Evolutionary conservation across 2,888 invertebrate species (phyloP).

Genomic region (Chloroclystis v-ata): DNA sequence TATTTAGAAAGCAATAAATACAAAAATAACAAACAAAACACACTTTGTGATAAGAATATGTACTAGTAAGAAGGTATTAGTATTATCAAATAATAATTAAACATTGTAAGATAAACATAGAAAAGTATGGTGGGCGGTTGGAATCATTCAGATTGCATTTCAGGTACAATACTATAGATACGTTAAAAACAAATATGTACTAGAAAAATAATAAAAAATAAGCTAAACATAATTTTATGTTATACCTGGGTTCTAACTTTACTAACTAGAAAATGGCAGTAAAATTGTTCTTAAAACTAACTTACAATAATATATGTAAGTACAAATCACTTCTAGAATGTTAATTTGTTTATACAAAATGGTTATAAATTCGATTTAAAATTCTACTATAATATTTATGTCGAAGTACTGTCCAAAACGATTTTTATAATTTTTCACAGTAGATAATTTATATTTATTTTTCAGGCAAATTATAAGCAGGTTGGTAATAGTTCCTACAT

Average conservation of each 20-base stretch:
- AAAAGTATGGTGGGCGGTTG: slow-evolving; percentile 7
- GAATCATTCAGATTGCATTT: slow-evolving; percentile 17
- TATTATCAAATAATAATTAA: background rate
- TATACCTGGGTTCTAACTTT: slow-evolving; percentile 11
- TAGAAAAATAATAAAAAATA: slow-evolving; percentile 2
- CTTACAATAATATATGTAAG: slow-evolving; percentile 7
- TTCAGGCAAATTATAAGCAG: no score
- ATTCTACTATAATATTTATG: slow-evolving; percentile 4
- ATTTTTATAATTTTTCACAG: no score
- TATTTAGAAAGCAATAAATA: slow-evolving; percentile 19
- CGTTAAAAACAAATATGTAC: slow-evolving; percentile 1
- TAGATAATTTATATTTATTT: no score
- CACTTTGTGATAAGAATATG: background rate
- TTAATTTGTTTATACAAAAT: slow-evolving; percentile 13
- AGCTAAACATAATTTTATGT: slow-evolving; percentile 9
- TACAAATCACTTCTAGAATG: slow-evolving; percentile 12
- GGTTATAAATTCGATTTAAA: slow-evolving; percentile 21
- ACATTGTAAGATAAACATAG: background rate
- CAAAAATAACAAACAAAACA: slow-evolving; percentile 4
- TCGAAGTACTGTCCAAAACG: background rate
- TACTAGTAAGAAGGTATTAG: background rate
- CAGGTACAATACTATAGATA: slow-evolving; percentile 15
- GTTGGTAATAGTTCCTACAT: no score
- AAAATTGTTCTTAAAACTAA: slow-evolving; percentile 13
- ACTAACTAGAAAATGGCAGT: slow-evolving; percentile 8